Conservation (phyloP, 2,888 invertebrate species). For the Mongoloraphidia duomilia region DNA sequence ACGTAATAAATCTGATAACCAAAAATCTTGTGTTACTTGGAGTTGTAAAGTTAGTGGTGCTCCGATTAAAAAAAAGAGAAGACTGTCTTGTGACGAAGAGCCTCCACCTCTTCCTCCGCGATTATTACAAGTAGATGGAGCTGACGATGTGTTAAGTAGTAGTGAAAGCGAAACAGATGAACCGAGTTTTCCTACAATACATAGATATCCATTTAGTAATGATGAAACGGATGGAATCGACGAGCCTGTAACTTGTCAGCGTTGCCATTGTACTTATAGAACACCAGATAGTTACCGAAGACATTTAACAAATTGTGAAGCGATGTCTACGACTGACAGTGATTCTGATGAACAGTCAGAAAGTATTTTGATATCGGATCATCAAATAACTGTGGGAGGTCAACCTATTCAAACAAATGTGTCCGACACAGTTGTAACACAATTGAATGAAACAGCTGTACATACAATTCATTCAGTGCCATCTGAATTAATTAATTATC, state of each 20-base stretch:
- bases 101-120: background rate
- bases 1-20: conserved; percentile 49
- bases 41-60: conserved; percentile 54
- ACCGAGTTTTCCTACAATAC: conserved; percentile 1
- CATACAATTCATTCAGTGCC: too few species aligned
- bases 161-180: conserved; percentile 14
- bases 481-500: too few species aligned
- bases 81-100: conserved; percentile 24
- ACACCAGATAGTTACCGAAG: conserved; percentile 69
- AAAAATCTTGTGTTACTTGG: conserved; percentile 33
- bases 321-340: conserved; percentile 67
- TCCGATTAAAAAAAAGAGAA: conserved; percentile 54
- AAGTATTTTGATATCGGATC: conserved; percentile 4
- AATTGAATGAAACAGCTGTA: too few species aligned
- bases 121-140: conserved; percentile 38
- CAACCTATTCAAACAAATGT: too few species aligned
- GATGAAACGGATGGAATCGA: conserved; percentile 35
- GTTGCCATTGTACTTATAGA: conserved; percentile 76
- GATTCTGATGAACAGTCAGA: conserved; percentile 52
- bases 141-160: conserved; percentile 32
- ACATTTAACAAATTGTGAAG: conserved; percentile 63
- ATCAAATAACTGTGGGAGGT: conserved; percentile 3
- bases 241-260: conserved; percentile 70
- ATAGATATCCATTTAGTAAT: background rate
- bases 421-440: too few species aligned